Evolutionary conservation across 2,113 vertebrate genomes (phyloP).

Genomic region (Propithecus coquereli): DNA sequence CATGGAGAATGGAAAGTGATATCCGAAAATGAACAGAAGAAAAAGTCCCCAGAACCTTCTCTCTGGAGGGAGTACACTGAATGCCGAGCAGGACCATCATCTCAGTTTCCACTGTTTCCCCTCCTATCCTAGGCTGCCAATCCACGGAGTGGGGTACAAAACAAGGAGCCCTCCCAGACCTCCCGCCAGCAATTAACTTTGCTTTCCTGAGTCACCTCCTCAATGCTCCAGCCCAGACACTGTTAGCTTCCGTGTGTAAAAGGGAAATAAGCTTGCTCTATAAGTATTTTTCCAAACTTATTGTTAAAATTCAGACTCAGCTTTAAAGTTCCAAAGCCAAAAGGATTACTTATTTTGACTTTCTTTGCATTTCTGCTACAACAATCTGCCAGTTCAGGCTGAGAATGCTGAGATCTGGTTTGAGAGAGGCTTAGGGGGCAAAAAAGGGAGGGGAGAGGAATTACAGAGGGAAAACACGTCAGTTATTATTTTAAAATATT

Average conservation of each 20-base stretch:
- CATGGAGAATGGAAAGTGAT: neutral
- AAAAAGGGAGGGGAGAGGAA: neutral
- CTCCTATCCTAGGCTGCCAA: neutral
- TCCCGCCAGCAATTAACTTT: neutral
- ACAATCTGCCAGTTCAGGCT: neutral
- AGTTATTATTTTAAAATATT: conserved; percentile 33
- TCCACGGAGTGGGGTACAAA: neutral
- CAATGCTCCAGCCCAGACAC: neutral
- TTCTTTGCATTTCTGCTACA: conserved; percentile 14
- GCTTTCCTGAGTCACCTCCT: neutral
- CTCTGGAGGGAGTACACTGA: neutral
- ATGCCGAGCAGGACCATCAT: neutral
- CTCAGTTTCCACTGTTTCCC: neutral
- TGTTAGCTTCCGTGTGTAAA: neutral
- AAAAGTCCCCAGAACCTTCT: neutral
- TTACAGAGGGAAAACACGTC: neutral
- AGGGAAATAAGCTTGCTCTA: neutral
- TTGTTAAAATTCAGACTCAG: neutral
- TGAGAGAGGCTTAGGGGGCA: neutral
- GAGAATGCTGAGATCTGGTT: neutral
- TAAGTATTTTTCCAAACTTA: neutral
- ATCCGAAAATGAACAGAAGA: neutral
- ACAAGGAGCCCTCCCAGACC: neutral
- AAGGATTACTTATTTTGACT: neutral
- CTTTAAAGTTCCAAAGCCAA: neutral